These are phyloP conservation scores for Aphrophora alni DNA, from an alignment of 2,888 invertebrate genomes.

Conservation along the genomic window DNA sequence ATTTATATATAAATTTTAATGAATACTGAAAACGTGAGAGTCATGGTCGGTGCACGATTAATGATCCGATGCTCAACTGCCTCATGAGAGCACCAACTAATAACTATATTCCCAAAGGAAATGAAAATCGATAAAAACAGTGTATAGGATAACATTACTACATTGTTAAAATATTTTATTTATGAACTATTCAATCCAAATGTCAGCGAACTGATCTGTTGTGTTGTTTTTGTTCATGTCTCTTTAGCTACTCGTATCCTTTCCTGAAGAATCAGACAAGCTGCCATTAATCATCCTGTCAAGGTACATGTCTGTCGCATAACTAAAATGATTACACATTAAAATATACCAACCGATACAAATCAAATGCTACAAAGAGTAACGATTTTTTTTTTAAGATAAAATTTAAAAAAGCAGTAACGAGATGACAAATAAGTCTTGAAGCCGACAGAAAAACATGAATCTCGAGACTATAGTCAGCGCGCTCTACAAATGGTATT, in stretches of 20 bases:
- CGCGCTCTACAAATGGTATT: not conserved
- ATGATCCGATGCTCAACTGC: too few relatives aligned
- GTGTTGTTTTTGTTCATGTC: not conserved
- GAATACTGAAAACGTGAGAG: too few relatives aligned
- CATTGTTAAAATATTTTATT: too few relatives aligned
- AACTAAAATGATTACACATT: not conserved
- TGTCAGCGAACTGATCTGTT: not conserved
- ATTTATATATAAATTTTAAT: too few relatives aligned
- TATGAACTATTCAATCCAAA: not conserved
- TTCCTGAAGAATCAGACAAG: not conserved
- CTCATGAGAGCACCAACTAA: too few relatives aligned
- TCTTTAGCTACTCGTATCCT: too few relatives aligned
- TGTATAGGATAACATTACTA: too few relatives aligned
- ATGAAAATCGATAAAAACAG: too few relatives aligned
- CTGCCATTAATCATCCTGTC: not conserved
- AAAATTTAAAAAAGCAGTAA: not conserved
- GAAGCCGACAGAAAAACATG: not conserved
- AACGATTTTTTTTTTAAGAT: not conserved
- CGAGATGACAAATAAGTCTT: conserved; percentile 2
- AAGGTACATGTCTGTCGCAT: not conserved
- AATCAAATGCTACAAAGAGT: not conserved
- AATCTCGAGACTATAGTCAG: not conserved
- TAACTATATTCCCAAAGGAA: too few relatives aligned
- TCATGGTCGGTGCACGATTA: too few relatives aligned
- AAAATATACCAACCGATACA: not conserved